A percentile compares a stretch with the other conserved stretches of the same genome.
Conservation (phyloP, 2,888 invertebrate genomes). For the Agonum fuliginosum region DNA sequence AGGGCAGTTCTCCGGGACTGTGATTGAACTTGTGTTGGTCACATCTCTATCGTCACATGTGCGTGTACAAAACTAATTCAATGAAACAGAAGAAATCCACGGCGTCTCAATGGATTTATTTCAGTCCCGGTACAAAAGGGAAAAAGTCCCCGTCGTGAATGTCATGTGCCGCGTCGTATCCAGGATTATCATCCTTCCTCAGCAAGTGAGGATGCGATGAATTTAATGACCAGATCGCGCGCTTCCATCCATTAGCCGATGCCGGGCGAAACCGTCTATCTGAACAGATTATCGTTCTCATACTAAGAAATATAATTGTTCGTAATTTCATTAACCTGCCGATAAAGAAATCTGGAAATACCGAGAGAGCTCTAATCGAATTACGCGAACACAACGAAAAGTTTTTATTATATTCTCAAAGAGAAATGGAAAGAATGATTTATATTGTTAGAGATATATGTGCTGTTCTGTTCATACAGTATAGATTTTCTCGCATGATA, state of each 20-base stretch:
- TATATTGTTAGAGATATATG: too few species aligned
- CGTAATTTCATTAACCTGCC: conserved; percentile 5
- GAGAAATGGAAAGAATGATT: too few species aligned
- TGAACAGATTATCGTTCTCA: conserved; percentile 12
- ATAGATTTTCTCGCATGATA: too few species aligned
- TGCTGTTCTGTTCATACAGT: too few species aligned
- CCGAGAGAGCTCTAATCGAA: not conserved
- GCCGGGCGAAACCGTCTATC: not conserved
- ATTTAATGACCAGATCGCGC: conserved; percentile 19
- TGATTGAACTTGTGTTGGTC: too few species aligned
- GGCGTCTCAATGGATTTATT: not conserved
- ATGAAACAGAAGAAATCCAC: not conserved
- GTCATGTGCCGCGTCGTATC: not conserved
- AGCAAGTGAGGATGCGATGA: not conserved
- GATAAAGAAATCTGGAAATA: conserved; percentile 23
- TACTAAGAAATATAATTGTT: conserved; percentile 26
- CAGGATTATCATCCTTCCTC: conserved; percentile 13
- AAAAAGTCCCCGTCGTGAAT: not conserved
- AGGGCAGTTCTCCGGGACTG: too few species aligned
- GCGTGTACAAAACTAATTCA: not conserved
- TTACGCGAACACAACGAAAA: conserved; percentile 14
- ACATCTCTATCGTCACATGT: not conserved
- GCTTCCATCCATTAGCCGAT: not conserved
- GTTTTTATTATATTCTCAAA: too few species aligned
- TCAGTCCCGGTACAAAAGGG: not conserved